Base-by-base conservation (phyloP, 2,113 vertebrate genomes). In the Pygoscelis antarcticus region DNA sequence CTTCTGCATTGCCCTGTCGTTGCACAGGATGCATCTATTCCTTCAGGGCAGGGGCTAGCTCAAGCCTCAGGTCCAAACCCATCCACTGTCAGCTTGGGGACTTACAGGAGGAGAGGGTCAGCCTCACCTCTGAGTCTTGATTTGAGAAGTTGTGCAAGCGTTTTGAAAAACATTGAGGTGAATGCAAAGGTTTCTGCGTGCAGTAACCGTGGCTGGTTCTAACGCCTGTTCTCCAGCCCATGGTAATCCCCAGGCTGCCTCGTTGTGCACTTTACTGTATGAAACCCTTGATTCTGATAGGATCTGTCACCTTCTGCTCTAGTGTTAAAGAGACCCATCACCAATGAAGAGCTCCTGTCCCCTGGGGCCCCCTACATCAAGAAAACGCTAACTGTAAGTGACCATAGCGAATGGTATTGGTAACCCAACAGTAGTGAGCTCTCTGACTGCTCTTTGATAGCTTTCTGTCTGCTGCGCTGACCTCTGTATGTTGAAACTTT, bases 361-460 rank as follows among this genome's bases (percentile, higher is more conserved):
- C 98, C 98, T 5, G 98, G 98, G 62, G 98, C 98, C 19, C 98
- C 98, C 2, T 99, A 98, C 77, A 75, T 98, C 90, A 99, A 98
- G 97, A 99, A 96, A 97, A 98, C 98, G 0, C 92, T 99, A 54
- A 99, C 98, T 51, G 99, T 99, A 94, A 98, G 99, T 89, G 90
- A 86, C 77, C 89, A 10, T 0, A 30, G 42, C 2, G 3, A 42
- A 4, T 11, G 58, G 75, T 34, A 16, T 29, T 92, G 83, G 86
- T 60, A 40, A 27, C 20, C 21, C 76, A 30, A 10, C 30, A 17
- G 36, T 16, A 5, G 5, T 3, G 23, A 87, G 32, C 30, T 34
- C 71, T 32, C 25, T 32, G 57, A 11, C 52, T 17, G 69, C 46
- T 82, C 62, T 77, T 27, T 21, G 74, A 4, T 44, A 42, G 11